A percentile compares a stretch with the other conserved stretches of the same genome.
These are phyloP conservation scores for Phortica variegata DNA, from an alignment of 1,140 invertebrate genomes.

Conservation along the genomic window DNA sequence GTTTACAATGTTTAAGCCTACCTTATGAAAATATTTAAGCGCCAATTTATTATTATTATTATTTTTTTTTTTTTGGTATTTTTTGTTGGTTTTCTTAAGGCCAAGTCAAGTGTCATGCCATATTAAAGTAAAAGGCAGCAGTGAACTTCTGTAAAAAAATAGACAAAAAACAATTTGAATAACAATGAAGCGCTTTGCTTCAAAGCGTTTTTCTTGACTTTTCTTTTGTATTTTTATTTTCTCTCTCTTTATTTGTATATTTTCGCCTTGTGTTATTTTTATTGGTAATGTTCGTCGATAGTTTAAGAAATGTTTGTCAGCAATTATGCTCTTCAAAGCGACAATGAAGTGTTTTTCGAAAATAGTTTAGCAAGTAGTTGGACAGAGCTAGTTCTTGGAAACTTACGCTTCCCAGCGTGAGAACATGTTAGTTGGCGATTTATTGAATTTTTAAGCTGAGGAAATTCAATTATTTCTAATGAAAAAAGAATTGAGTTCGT, in stretches of 20 bases:
- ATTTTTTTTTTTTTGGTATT: slow-evolving; percentile 7
- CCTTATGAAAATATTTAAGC: slow-evolving; percentile 49
- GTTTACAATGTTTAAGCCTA: slow-evolving; percentile 5
- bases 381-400: too few species aligned
- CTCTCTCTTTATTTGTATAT: slow-evolving; percentile 9
- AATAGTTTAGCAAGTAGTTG: too few species aligned
- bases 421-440: too few species aligned
- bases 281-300: slow-evolving; percentile 38
- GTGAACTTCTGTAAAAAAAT: too few species aligned
- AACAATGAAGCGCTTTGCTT: slow-evolving; percentile 44
- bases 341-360: too few species aligned
- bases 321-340: slow-evolving; percentile 43
- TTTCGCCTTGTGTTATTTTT: slow-evolving; percentile 3
- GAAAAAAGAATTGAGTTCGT: too few species aligned
- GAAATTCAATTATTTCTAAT: too few species aligned
- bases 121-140: background rate
- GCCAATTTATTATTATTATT: slow-evolving; percentile 52
- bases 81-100: slow-evolving; percentile 1
- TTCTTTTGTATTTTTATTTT: slow-evolving; percentile 13
- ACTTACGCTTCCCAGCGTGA: too few species aligned
- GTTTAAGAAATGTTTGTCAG: slow-evolving; percentile 25
- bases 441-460: too few species aligned
- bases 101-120: slow-evolving; percentile 30
- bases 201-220: slow-evolving; percentile 32
- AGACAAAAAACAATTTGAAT: slow-evolving; percentile 48